Percentiles rank a stretch among this genome's conserved stretches.
Conservation (phyloP, 2,113 vertebrate species). For the Caretta caretta region DNA sequence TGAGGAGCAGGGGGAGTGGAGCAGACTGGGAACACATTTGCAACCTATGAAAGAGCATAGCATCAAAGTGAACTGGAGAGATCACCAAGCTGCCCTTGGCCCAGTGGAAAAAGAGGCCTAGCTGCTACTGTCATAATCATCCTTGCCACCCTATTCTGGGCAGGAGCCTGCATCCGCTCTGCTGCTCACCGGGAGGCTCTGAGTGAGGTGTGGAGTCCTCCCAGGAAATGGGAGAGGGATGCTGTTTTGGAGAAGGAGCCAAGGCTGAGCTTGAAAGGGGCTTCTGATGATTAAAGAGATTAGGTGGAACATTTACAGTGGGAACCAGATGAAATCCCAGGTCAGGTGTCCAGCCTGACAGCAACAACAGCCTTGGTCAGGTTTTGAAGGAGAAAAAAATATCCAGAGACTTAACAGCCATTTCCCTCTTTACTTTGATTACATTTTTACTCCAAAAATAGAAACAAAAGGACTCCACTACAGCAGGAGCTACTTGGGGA, state of each 20-base stretch:
- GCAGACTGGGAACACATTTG: neutral
- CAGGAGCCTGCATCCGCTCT: rapidly evolving
- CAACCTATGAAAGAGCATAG: neutral
- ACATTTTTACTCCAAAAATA: conserved; percentile 66
- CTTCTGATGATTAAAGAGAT: neutral
- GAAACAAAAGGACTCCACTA: conserved; percentile 72
- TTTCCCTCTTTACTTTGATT: conserved; percentile 58
- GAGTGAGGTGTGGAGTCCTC: neutral
- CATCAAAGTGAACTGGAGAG: neutral
- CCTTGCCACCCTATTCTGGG: neutral
- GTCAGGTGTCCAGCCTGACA: conserved; percentile 12
- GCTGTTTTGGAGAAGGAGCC: neutral
- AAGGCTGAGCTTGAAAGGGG: neutral
- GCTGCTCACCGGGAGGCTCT: rapidly evolving
- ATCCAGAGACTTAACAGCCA: conserved; percentile 63
- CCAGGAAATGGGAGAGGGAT: rapidly evolving
- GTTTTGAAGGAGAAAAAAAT: conserved; percentile 46
- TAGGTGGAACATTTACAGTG: neutral
- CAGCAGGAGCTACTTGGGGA: conserved; percentile 65
- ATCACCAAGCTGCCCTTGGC: neutral
- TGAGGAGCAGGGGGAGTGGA: neutral
- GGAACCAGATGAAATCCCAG: neutral
- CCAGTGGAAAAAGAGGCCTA: neutral
- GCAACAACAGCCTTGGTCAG: neutral
- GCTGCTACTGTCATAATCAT: neutral